Evolutionary conservation across 2,888 invertebrate genomes (phyloP).

Genomic region (Agrotis ipsilon): DNA sequence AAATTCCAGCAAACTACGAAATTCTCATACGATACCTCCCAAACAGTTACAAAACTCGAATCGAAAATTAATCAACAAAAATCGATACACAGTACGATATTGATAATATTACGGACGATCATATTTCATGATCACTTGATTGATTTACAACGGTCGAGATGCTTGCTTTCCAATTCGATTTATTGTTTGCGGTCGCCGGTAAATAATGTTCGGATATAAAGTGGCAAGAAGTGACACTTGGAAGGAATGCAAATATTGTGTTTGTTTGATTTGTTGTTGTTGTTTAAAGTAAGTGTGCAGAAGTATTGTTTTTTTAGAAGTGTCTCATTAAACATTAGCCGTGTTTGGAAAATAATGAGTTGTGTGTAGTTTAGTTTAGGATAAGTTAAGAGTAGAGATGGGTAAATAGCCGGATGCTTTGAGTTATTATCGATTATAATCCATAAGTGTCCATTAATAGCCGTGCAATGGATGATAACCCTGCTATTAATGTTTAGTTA

Average conservation of each 20-base stretch:
- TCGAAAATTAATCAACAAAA: constrained; percentile 76
- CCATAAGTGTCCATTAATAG: too few relatives aligned
- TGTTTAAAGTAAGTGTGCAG: too few relatives aligned
- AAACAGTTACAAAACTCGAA: constrained; percentile 61
- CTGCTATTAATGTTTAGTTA: too few relatives aligned
- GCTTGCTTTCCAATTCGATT: constrained; percentile 85
- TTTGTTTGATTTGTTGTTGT: constrained; percentile 22
- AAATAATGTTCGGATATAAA: constrained; percentile 66
- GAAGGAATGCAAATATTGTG: constrained; percentile 23
- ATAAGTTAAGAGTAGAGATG: too few relatives aligned
- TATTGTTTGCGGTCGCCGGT: constrained; percentile 80
- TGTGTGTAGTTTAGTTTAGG: too few relatives aligned
- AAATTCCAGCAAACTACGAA: background rate
- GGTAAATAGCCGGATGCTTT: too few relatives aligned
- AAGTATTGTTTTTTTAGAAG: too few relatives aligned
- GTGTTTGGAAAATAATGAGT: too few relatives aligned
- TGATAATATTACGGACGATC: constrained; percentile 81
- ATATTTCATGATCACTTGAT: constrained; percentile 84
- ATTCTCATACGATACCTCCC: background rate
- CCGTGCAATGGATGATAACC: too few relatives aligned
- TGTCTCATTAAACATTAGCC: too few relatives aligned
- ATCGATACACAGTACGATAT: constrained; percentile 72
- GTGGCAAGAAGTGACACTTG: constrained; percentile 66
- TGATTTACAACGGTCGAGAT: constrained; percentile 83
- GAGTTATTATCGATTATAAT: too few relatives aligned